Base-by-base conservation (phyloP, 2,888 invertebrate genomes). In the Troides helena region DNA sequence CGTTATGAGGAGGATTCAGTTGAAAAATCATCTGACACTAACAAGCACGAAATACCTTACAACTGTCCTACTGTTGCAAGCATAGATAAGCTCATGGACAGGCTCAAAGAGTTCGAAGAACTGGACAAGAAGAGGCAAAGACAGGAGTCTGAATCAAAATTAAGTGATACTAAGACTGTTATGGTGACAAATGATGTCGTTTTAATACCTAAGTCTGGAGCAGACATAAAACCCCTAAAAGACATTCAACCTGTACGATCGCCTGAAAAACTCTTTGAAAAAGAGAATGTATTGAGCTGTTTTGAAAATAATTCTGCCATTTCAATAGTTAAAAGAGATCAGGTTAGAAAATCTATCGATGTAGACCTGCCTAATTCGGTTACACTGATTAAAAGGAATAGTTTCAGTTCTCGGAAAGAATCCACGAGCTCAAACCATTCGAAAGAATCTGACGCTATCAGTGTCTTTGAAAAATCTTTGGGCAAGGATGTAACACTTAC, bases 231-330 rank as follows among this genome's bases (percentile, higher is more conserved):
- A 76, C 88, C 86, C 12, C 73, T 93, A 17, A 93, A 92, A 80
- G 92, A 92, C 71, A 86, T 92, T 46, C 93, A 93, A 72, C 83
- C 92, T 21, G 86, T 87, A 14, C 85, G 87, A 70, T 88, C 91
- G 10, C 91, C 91, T n/a, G 92, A 91, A 72, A 88, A 80, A 76
- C 79, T 87, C 57, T 79, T 91, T 39, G 89, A 92, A 77, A 93
- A 93, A 73, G 93, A 92, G 74, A 93, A 91, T 77, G 85, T 93
- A 25, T 77, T 93, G 50, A 93, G 92, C 75, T 92, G 92, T 75
- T 93, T 93, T 74, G 93, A 93, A 80, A 93, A 93, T 73, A 93
- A 93, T 78, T 91, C 93, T 1, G 92, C 93, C 46, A 93, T 93
- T 75, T 93, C 93, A 68, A 92, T 93, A 78, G 87, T 93, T 14